These are phyloP conservation scores for Antechinus stuartii DNA, from an alignment of 2,113 vertebrate species.

Conservation along the genomic window DNA sequence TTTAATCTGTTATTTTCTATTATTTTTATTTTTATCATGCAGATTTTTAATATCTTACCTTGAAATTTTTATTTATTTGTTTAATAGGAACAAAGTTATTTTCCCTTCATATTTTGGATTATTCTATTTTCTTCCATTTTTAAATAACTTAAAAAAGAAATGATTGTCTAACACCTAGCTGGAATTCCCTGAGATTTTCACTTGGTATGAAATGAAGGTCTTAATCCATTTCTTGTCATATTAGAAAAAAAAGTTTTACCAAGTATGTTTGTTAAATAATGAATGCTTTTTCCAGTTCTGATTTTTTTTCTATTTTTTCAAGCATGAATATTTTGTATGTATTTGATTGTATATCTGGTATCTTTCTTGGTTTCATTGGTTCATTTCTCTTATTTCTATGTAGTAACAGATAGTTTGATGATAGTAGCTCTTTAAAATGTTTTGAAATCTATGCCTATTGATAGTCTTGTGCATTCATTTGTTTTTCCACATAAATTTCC, in stretches of 20 bases:
- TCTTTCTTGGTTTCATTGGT: neutral
- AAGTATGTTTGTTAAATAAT: neutral
- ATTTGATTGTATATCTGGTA: neutral
- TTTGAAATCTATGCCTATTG: neutral
- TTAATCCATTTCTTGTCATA: neutral
- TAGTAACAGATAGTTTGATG: neutral
- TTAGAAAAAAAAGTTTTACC: neutral
- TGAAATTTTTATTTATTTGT: neutral
- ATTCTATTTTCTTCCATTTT: neutral
- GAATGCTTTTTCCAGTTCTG: neutral
- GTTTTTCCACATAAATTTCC: neutral
- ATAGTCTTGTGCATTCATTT: neutral
- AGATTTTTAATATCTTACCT: neutral
- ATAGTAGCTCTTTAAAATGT: neutral
- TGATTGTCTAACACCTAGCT: neutral
- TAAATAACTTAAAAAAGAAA: neutral
- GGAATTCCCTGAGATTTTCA: neutral
- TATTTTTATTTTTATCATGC: neutral
- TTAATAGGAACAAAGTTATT: neutral
- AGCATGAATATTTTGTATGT: neutral
- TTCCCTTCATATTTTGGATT: neutral
- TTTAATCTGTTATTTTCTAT: neutral
- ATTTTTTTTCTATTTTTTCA: neutral
- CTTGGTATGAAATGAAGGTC: neutral
- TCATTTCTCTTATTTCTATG: neutral